phyloP scores from a whole-genome alignment of 2,888 invertebrate genomes.

The Dioctria linearis region DNA sequence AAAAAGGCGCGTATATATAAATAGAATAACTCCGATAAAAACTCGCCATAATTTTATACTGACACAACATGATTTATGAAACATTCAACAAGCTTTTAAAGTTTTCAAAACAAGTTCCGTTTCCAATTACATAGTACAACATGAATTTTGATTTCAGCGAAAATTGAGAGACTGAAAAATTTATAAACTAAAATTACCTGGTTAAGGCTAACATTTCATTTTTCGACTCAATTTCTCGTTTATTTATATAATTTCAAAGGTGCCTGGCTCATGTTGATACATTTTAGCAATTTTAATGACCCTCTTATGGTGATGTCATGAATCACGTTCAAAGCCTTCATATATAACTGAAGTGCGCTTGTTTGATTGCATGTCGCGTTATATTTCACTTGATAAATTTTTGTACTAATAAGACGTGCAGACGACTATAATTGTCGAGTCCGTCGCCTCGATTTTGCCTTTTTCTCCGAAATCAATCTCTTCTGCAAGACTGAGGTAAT shows the following conservation, averaged over 20 bases:
- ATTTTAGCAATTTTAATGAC: slow-evolving; percentile 30
- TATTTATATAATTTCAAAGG: slow-evolving; percentile 22
- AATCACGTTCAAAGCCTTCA: slow-evolving; percentile 24
- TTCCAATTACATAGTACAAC: too few relatives aligned
- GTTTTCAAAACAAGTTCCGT: too few relatives aligned
- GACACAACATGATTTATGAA: too few relatives aligned
- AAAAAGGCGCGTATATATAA: too few relatives aligned
- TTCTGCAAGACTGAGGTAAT: slow-evolving; percentile 4
- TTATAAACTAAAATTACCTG: too few relatives aligned
- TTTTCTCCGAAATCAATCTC: neutral
- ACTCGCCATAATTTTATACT: too few relatives aligned
- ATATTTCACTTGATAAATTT: neutral
- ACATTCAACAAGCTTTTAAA: too few relatives aligned
- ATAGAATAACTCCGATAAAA: too few relatives aligned
- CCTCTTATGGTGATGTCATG: slow-evolving; percentile 12
- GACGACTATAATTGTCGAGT: neutral
- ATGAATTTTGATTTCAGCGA: too few relatives aligned
- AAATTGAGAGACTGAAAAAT: too few relatives aligned
- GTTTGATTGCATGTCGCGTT: neutral
- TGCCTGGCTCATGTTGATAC: slow-evolving; percentile 2
- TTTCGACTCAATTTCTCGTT: neutral
- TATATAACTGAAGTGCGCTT: neutral
- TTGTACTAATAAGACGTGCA: neutral
- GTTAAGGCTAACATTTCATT: too few relatives aligned
- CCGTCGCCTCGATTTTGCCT: neutral